A percentile compares a stretch with the other conserved stretches of the same genome.
Evolutionary conservation across 2,113 vertebrate genomes (phyloP).

Genomic region (Rhabdomys dilectus): DNA sequence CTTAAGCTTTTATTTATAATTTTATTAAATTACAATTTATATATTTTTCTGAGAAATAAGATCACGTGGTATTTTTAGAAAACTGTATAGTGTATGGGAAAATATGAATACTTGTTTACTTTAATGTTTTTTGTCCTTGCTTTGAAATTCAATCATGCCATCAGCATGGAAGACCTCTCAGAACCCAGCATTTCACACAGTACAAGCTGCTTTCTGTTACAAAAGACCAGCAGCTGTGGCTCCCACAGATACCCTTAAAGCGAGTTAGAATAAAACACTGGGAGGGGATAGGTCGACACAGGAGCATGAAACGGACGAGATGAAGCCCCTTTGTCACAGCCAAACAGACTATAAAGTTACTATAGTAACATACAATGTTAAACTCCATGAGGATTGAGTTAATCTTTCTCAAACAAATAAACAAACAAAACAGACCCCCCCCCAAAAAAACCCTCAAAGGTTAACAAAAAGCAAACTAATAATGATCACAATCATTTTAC

Average conservation of each 20-base stretch:
- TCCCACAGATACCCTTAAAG: constrained; percentile 90
- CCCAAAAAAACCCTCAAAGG: constrained; percentile 78
- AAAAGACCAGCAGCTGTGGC: constrained; percentile 91
- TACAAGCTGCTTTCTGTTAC: constrained; percentile 88
- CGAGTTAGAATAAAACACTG: constrained; percentile 91
- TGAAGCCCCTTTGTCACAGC: constrained; percentile 92
- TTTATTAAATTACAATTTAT: constrained; percentile 74
- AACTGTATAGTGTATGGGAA: constrained; percentile 57
- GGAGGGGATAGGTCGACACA: constrained; percentile 90
- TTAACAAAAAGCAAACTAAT: constrained; percentile 88
- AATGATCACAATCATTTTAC: constrained; percentile 84
- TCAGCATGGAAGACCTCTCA: constrained; percentile 87
- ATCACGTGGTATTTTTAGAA: constrained; percentile 58
- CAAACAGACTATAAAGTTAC: constrained; percentile 94
- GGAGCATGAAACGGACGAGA: constrained; percentile 93
- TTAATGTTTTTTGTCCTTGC: constrained; percentile 88
- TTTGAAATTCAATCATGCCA: constrained; percentile 90
- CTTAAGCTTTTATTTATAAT: constrained; percentile 74
- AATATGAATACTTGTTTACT: constrained; percentile 87
- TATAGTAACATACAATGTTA: constrained; percentile 94
- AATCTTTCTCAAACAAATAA: constrained; percentile 88
- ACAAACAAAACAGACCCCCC: not conserved
- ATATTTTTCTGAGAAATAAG: constrained; percentile 67
- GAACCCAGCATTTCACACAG: constrained; percentile 87
- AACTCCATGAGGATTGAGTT: constrained; percentile 92